These are phyloP conservation scores for Scolopax bukidnonensis DNA, from an alignment of 2,797 vertebrate species.

Conservation along the genomic window DNA sequence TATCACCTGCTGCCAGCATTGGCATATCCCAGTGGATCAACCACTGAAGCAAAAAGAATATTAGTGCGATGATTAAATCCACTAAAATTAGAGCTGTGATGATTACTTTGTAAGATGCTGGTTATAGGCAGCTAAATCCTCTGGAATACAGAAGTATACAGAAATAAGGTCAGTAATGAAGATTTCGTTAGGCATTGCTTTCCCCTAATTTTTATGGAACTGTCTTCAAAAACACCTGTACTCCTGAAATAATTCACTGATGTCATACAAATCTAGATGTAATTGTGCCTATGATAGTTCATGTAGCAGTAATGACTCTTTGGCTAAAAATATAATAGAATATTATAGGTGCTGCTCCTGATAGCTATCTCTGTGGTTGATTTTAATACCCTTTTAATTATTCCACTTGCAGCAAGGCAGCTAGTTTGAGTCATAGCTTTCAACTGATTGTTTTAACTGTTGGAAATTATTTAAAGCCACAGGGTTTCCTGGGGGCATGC, in stretches of 20 bases:
- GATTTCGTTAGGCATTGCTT: not conserved
- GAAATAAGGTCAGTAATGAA: not conserved
- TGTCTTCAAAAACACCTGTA: not conserved
- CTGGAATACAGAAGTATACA: not conserved
- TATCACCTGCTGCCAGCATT: not conserved
- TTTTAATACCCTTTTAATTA: not conserved
- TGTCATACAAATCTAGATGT: not conserved
- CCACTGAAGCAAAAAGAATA: not conserved
- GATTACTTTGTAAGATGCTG: not conserved
- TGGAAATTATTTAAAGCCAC: not conserved
- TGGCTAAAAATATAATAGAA: not conserved
- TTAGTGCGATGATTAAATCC: not conserved
- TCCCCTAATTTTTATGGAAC: not conserved
- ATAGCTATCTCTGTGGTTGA: not conserved
- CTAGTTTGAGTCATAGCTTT: conserved; percentile 15
- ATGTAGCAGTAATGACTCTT: not conserved
- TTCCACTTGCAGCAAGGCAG: not conserved
- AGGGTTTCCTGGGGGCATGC: not conserved
- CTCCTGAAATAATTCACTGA: not conserved
- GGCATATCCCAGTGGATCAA: not conserved
- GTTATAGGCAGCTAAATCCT: not conserved
- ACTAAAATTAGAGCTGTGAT: not conserved
- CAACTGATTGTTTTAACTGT: not conserved
- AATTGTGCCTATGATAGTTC: not conserved
- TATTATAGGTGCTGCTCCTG: not conserved